These are phyloP conservation scores for Spisula solida DNA, from an alignment of 2,888 invertebrate genomes.

Conservation along the genomic window DNA sequence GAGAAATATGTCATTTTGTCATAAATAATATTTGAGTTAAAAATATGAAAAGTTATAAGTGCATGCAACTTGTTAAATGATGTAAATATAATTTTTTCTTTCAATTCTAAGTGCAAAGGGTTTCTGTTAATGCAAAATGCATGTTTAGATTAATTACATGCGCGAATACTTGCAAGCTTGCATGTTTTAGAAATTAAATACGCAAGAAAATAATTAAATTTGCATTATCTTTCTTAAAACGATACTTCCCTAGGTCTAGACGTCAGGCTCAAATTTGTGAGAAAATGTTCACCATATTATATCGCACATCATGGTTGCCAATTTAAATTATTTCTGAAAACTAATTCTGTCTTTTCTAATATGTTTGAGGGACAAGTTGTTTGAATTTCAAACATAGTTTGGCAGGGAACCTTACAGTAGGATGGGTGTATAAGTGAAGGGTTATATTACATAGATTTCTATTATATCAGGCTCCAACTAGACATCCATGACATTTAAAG, in stretches of 20 bases:
- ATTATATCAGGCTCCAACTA: neutral
- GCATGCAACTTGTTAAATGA: neutral
- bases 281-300: neutral
- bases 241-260: neutral
- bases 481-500: neutral
- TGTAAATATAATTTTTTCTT: neutral
- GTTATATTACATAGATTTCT: neutral
- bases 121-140: neutral
- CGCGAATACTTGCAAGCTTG: neutral
- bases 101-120: neutral
- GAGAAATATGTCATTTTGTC: neutral
- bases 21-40: neutral
- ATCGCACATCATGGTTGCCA: neutral
- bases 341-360: neutral
- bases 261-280: conserved; percentile 14
- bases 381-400: conserved; percentile 13
- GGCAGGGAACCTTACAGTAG: neutral
- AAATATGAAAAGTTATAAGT: neutral
- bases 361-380: neutral
- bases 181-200: conserved; percentile 17
- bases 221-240: conserved; percentile 5
- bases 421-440: neutral
- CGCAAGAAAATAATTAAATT: conserved; percentile 10
- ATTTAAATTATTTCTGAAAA: neutral
- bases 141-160: neutral